Evolutionary conservation across 2,888 invertebrate genomes (phyloP).

Genomic region (Alloplasta piceator): DNA sequence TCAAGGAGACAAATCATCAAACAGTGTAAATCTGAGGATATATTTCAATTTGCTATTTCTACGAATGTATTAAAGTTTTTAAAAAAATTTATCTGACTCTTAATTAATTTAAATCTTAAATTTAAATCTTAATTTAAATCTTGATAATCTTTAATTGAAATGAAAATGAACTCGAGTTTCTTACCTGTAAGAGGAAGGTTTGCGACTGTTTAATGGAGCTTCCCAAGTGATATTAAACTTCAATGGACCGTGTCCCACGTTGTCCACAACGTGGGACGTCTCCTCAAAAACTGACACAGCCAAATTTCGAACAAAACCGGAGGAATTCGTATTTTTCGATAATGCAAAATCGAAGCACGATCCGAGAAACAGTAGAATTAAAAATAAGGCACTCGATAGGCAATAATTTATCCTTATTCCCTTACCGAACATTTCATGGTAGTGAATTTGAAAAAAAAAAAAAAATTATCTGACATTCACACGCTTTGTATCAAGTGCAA

Average conservation of each 20-base stretch:
- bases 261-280: slow-evolving; percentile 32
- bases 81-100: too few relatives aligned
- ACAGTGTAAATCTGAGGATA: too few relatives aligned
- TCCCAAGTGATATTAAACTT: slow-evolving; percentile 77
- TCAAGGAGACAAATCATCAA: too few relatives aligned
- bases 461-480: neutral
- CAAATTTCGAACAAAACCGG: slow-evolving; percentile 70
- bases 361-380: slow-evolving; percentile 17
- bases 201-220: slow-evolving; percentile 65
- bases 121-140: neutral
- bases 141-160: neutral
- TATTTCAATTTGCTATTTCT: neutral
- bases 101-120: too few relatives aligned
- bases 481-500: neutral
- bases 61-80: neutral
- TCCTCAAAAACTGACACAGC: slow-evolving; percentile 70
- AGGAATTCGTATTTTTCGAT: slow-evolving; percentile 19
- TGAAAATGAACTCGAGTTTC: slow-evolving; percentile 14
- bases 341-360: neutral
- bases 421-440: slow-evolving; percentile 71
- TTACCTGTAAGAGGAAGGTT: slow-evolving; percentile 77
- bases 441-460: slow-evolving; percentile 4
- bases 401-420: slow-evolving; percentile 27
- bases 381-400: slow-evolving; percentile 10
- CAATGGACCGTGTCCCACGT: slow-evolving; percentile 64